Evolutionary conservation across 2,888 invertebrate species (phyloP).

Genomic region (Sturmia bella): DNA sequence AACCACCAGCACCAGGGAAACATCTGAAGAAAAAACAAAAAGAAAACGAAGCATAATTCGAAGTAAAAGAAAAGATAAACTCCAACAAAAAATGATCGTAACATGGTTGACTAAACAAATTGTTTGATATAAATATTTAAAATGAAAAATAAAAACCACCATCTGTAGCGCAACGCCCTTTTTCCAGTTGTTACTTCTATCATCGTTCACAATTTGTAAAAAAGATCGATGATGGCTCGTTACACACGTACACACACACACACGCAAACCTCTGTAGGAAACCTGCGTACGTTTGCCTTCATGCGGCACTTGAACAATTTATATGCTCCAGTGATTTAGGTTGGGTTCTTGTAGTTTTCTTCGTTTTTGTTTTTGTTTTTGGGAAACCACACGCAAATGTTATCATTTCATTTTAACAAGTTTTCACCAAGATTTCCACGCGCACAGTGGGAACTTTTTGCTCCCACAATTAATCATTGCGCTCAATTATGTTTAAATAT

Average conservation of each 20-base stretch:
- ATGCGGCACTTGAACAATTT: conserved; percentile 38
- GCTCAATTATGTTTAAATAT: conserved; percentile 57
- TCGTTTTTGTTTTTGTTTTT: neutral
- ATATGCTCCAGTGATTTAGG: conserved; percentile 56
- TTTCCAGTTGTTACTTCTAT: conserved; percentile 54
- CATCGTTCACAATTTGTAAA: conserved; percentile 40
- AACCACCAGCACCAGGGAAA: conserved; percentile 44
- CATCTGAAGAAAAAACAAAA: neutral
- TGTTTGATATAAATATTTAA: conserved; percentile 55
- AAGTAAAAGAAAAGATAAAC: conserved; percentile 17
- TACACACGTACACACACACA: conserved; percentile 37
- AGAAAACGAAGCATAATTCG: neutral
- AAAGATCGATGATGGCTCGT: conserved; percentile 53
- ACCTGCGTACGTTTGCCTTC: neutral
- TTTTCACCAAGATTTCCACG: conserved; percentile 68
- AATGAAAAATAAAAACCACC: neutral
- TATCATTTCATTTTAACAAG: conserved; percentile 61
- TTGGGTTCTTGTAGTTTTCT: conserved; percentile 22
- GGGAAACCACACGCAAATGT: conserved; percentile 59
- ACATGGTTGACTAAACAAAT: conserved; percentile 66
- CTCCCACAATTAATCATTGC: conserved; percentile 80
- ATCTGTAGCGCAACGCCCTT: conserved; percentile 67
- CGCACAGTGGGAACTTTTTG: conserved; percentile 75
- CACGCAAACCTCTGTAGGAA: no score
- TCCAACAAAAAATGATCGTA: conserved; percentile 14